Conservation (phyloP, 2,888 invertebrate genomes). For the Prenolepis imparis region DNA sequence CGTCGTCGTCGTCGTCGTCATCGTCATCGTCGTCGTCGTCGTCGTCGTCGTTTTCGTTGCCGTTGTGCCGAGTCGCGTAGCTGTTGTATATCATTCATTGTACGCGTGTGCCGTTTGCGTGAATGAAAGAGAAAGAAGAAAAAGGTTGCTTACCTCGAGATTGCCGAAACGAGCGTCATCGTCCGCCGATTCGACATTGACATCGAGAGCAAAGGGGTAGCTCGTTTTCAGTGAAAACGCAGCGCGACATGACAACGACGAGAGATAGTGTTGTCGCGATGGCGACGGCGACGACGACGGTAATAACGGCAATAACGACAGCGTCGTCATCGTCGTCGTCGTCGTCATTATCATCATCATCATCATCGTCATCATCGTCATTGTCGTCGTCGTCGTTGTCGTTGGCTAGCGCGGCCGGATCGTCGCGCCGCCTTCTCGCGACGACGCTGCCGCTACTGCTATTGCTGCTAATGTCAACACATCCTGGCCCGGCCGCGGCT, state of each 20-base stretch:
- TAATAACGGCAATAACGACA: slow-evolving; percentile 54
- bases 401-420: background rate
- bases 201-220: slow-evolving; percentile 17
- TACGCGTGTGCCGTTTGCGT: slow-evolving; percentile 33
- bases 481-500: slow-evolving; percentile 79
- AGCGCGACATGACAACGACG: slow-evolving; percentile 60
- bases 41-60: background rate
- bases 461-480: slow-evolving; percentile 28
- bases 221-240: slow-evolving; percentile 30
- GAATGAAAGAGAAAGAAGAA: slow-evolving; percentile 57
- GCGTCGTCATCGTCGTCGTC: slow-evolving; percentile 9
- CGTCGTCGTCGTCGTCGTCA: slow-evolving; percentile 2
- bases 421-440: slow-evolving; percentile 47
- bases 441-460: slow-evolving; percentile 61
- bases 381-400: background rate
- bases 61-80: slow-evolving; percentile 53
- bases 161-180: slow-evolving; percentile 55
- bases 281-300: slow-evolving; percentile 53
- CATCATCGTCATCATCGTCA: slow-evolving; percentile 1
- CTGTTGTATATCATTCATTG: slow-evolving; percentile 40
- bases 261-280: slow-evolving; percentile 58
- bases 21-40: slow-evolving; percentile 5
- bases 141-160: slow-evolving; percentile 50
- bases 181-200: slow-evolving; percentile 19
- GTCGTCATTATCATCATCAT: background rate